Conservation (phyloP, 53 echinoderm and acorn worm genomes). For the Paelopatides confundens region DNA sequence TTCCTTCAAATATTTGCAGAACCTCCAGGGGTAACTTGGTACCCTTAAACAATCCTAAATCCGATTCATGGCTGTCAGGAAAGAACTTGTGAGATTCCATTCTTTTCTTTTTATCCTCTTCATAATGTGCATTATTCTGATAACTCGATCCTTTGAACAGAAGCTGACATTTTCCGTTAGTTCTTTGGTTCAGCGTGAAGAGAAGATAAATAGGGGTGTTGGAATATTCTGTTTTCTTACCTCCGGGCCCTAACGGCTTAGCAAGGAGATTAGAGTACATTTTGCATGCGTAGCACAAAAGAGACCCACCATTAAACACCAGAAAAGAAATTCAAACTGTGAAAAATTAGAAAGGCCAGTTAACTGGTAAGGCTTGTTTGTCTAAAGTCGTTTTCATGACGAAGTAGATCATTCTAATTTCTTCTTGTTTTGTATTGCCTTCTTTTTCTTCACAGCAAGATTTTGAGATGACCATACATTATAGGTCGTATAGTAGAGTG, state of each 20-base stretch:
- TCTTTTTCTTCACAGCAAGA: too few relatives aligned
- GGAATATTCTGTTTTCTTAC: constrained; percentile 29
- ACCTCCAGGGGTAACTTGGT: constrained; percentile 42
- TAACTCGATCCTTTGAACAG: constrained; percentile 31
- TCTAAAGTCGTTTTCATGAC: background rate
- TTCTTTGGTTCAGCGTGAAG: constrained; percentile 11
- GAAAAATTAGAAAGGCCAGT: constrained; percentile 33
- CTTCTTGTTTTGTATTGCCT: too few relatives aligned
- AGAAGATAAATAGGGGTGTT: constrained; percentile 21
- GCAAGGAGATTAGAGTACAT: constrained; percentile 43
- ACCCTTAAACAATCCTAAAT: constrained; percentile 32
- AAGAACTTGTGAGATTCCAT: constrained; percentile 21
- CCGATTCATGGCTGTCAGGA: constrained; percentile 32
- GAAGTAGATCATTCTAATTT: background rate
- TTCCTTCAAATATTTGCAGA: constrained; percentile 39
- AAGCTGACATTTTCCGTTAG: constrained; percentile 33
- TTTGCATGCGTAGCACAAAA: constrained; percentile 37
- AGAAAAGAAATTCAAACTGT: constrained; percentile 22
- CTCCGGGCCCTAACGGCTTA: constrained; percentile 33
- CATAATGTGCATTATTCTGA: background rate
- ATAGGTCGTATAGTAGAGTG: too few relatives aligned
- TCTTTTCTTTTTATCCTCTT: background rate
- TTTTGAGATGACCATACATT: too few relatives aligned
- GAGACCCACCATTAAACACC: constrained; percentile 38
- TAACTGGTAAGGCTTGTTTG: background rate